Base-by-base conservation (phyloP, 2,888 invertebrate genomes). In the Eupithecia pulchellata region DNA sequence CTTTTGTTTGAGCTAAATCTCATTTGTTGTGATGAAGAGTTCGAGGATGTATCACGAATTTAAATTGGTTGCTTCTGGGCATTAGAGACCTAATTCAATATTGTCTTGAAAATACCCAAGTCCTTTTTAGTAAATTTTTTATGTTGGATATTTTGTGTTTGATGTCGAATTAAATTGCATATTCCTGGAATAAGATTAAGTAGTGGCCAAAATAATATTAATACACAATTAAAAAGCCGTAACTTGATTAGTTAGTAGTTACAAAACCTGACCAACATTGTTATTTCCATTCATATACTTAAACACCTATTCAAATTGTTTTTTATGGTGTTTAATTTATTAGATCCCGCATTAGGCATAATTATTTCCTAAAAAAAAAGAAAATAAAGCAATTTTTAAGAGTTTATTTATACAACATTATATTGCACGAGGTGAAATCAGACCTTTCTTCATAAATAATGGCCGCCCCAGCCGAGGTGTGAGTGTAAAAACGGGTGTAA, bases 401-500 rank as follows among this genome's bases (percentile, higher is more conserved):
- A 25, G 25, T 20, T 4, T 42, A 42, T 42, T 47, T 47, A 4
- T 11, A 47, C 9, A 25, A 1, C 11, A 25, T 47, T 47, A 20
- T 47, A 47, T 25, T 25, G 47, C 47, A 20, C 20, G 11, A 11
- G 20, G 52, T 52, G 25, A 52, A 52, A 52, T 25, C 20, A 13
- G 0, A 52, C 20, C 29, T 17, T 14, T 14, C 29, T 29, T 57
- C 57, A 17, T 29, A 57, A 57, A 32, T 36, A 39, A 39, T 66
- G 66, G 66, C 29, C 32, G 14, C 60, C 60, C 60, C 30, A 11
- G 20, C 30, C 66, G 64, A 70, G 29, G 68, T 73, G 71, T 57
- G 8, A 57, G 57, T 25, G 52, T 55, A 55, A 55, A 55, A 55
- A 55, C 27, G 27, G 55, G 20, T 27, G 11, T 20, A n/a, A 1